These are phyloP conservation scores for Chaetodon trifasciatus DNA, from an alignment of 2,797 vertebrate genomes.

Conservation along the genomic window DNA sequence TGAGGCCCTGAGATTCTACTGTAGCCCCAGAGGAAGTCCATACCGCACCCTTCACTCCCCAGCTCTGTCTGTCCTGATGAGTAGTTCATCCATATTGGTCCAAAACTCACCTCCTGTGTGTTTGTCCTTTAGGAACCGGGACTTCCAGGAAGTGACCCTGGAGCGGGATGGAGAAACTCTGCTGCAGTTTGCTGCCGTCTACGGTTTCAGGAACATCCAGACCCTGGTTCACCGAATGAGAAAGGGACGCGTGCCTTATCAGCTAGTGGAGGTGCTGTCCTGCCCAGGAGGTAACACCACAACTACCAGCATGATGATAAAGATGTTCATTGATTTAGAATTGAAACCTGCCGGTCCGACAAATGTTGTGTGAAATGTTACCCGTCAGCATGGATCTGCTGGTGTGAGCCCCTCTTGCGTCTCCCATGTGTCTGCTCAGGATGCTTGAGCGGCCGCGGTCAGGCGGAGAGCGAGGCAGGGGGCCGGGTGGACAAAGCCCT, in stretches of 20 bases:
- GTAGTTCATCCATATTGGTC: no score
- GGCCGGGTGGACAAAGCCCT: conserved; percentile 88
- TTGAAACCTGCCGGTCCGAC: not conserved
- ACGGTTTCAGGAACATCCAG: conserved; percentile 96
- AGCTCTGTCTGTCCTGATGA: not conserved
- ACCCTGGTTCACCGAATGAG: conserved; percentile 94
- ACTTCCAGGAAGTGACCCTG: conserved; percentile 95
- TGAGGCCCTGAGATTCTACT: not conserved
- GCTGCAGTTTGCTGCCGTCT: conserved; percentile 93
- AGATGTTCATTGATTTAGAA: not conserved
- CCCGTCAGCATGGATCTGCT: not conserved
- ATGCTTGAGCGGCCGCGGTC: conserved; percentile 94
- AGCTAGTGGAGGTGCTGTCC: conserved; percentile 96
- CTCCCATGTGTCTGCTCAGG: conserved; percentile 79
- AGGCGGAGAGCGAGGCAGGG: conserved; percentile 85
- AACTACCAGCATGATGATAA: not conserved
- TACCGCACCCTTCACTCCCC: not conserved
- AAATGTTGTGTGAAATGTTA: not conserved
- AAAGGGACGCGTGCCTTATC: conserved; percentile 92
- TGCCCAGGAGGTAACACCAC: conserved; percentile 91
- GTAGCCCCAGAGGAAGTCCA: not conserved
- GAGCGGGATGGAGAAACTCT: conserved; percentile 93
- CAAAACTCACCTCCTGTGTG: not conserved
- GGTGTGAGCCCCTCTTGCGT: not conserved
- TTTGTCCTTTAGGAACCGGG: conserved; percentile 89